Conservation (phyloP, 2,797 vertebrate genomes). For the Trachurus trachurus region DNA sequence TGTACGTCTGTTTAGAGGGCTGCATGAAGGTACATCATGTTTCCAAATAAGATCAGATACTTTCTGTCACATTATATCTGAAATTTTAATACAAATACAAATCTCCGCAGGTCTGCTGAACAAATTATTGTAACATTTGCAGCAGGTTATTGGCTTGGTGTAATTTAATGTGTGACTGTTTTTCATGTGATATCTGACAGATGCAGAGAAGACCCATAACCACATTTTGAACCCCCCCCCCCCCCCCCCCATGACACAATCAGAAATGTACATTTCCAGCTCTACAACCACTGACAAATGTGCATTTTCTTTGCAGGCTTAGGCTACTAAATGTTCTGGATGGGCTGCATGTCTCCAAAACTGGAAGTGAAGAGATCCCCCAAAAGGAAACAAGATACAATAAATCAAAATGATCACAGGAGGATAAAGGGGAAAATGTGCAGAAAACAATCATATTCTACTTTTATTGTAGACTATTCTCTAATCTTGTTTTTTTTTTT, state of each 20-base stretch:
- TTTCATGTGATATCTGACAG: conserved; percentile 1
- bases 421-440: not conserved
- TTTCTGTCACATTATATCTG: conserved; percentile 2
- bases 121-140: not conserved
- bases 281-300: not conserved
- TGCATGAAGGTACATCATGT: not conserved
- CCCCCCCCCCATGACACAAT: no score
- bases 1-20: not conserved
- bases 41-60: not conserved
- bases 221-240: no score
- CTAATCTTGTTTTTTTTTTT: no score
- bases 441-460: not conserved
- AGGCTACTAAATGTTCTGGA: no score
- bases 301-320: not conserved
- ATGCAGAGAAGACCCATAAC: not conserved
- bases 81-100: not conserved
- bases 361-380: no score
- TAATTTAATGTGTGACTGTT: not conserved
- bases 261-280: not conserved
- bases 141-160: not conserved
- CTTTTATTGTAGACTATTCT: no score
- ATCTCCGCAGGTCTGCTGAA: not conserved
- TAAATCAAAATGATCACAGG: not conserved
- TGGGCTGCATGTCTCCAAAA: no score
- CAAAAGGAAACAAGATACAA: not conserved